These are phyloP conservation scores for Eupithecia vulgata DNA, from an alignment of 2,888 invertebrate genomes.

Conservation along the genomic window DNA sequence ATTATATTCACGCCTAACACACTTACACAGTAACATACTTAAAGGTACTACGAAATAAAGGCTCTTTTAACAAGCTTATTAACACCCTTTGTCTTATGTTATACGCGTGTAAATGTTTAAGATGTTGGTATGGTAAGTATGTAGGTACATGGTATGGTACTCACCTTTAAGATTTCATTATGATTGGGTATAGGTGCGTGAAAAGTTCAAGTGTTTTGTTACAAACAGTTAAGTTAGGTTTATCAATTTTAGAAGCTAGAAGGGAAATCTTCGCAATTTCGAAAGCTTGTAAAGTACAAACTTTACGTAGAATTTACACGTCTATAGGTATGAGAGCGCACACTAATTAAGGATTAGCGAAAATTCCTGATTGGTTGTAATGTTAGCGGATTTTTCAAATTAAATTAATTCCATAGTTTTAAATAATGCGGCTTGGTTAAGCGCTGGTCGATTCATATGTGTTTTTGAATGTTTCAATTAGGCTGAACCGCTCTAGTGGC, in stretches of 20 bases:
- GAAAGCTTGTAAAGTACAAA: background rate
- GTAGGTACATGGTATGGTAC: too few relatives aligned
- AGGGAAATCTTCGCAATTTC: background rate
- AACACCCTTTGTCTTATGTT: constrained; percentile 10
- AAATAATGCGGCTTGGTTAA: too few relatives aligned
- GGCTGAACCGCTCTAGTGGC: too few relatives aligned
- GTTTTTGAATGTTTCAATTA: too few relatives aligned
- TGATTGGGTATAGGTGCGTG: background rate
- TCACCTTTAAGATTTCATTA: background rate
- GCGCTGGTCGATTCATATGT: too few relatives aligned
- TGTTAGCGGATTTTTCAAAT: too few relatives aligned
- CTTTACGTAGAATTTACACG: background rate
- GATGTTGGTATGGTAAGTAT: background rate
- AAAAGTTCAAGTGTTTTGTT: background rate
- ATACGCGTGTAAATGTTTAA: constrained; percentile 3
- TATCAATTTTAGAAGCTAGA: background rate
- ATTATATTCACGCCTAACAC: constrained; percentile 27
- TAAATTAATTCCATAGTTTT: too few relatives aligned
- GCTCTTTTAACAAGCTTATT: constrained; percentile 11
- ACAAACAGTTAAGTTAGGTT: background rate
- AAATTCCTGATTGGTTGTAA: background rate
- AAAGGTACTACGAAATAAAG: background rate
- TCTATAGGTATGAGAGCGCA: background rate
- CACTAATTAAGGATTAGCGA: background rate
- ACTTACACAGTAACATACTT: background rate